Evolutionary conservation across 2,888 invertebrate genomes (phyloP).

Genomic region (Drosophila atripex): DNA sequence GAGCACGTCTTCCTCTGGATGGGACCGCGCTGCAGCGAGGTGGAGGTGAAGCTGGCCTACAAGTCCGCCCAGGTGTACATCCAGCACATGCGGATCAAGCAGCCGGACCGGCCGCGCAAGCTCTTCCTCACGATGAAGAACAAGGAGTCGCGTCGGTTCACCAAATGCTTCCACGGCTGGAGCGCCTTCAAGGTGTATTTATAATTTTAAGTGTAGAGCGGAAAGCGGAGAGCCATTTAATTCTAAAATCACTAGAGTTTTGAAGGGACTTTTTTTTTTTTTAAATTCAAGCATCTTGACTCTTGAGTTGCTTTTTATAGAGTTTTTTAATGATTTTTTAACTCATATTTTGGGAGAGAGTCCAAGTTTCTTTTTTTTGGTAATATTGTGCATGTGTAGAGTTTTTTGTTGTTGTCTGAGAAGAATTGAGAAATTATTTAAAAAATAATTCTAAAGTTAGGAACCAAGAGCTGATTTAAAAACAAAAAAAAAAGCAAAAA

Average conservation of each 20-base stretch:
- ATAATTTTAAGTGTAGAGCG: slow-evolving; percentile 36
- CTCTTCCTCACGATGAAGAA: slow-evolving; percentile 97
- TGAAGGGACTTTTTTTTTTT: background rate
- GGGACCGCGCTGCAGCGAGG: slow-evolving; percentile 98
- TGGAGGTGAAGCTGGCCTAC: slow-evolving; percentile 98
- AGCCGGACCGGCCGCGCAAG: slow-evolving; percentile 95
- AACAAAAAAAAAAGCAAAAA: background rate
- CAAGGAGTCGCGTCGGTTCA: slow-evolving; percentile 97
- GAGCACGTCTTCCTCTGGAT: slow-evolving; percentile 99
- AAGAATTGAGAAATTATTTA: slow-evolving; percentile 1
- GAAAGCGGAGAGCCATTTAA: background rate
- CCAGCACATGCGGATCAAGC: slow-evolving; percentile 97
- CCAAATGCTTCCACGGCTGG: slow-evolving; percentile 99
- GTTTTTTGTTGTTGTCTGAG: background rate
- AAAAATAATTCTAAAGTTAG: slow-evolving; percentile 1
- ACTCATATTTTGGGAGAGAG: background rate
- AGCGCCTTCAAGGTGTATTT: slow-evolving; percentile 89
- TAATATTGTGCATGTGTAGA: background rate
- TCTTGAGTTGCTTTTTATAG: background rate
- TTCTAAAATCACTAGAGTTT: background rate
- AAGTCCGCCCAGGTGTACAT: slow-evolving; percentile 99
- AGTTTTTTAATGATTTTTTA: background rate
- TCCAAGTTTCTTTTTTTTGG: background rate
- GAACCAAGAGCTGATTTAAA: background rate
- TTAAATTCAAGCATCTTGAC: background rate